These are phyloP conservation scores for Mallateleia sp. DNA, from an alignment of 2,888 invertebrate species.

Conservation along the genomic window DNA sequence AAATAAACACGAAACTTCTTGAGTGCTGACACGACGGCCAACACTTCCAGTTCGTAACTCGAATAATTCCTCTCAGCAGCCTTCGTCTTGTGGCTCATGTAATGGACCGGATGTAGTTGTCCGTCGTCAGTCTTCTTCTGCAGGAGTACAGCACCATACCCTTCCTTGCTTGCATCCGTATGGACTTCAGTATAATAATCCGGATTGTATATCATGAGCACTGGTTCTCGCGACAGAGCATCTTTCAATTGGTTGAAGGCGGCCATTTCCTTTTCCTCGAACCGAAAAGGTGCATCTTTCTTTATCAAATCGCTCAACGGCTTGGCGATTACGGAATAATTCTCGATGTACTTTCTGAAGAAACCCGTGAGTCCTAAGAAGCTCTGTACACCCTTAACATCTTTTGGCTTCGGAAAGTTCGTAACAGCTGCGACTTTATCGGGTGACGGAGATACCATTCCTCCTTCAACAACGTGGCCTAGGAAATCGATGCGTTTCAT, in stretches of 20 bases:
- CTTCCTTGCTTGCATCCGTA: conserved; percentile 46
- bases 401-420: conserved; percentile 32
- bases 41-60: conserved; percentile 22
- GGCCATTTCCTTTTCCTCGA: not conserved
- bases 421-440: conserved; percentile 8
- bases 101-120: conserved; percentile 49
- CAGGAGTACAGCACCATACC: conserved; percentile 1
- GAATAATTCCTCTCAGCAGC: conserved; percentile 12
- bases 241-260: not conserved
- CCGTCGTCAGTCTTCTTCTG: conserved; percentile 37
- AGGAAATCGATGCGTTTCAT: conserved; percentile 30
- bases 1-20: not conserved
- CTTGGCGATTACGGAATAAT: conserved; percentile 31
- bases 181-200: conserved; percentile 30
- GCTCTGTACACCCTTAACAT: not conserved
- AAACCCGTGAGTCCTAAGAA: too few species aligned
- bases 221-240: not conserved
- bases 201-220: not conserved
- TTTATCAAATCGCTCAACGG: conserved; percentile 27
- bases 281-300: conserved; percentile 14
- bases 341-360: too few species aligned
- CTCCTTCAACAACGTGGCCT: conserved; percentile 37
- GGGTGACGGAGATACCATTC: conserved; percentile 34
- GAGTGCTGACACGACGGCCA: not conserved
- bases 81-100: conserved; percentile 62